Percentiles rank a stretch among this genome's conserved stretches.
Evolutionary conservation across 2,797 vertebrate genomes (phyloP).

Genomic region (Phoeniculus purpureus): DNA sequence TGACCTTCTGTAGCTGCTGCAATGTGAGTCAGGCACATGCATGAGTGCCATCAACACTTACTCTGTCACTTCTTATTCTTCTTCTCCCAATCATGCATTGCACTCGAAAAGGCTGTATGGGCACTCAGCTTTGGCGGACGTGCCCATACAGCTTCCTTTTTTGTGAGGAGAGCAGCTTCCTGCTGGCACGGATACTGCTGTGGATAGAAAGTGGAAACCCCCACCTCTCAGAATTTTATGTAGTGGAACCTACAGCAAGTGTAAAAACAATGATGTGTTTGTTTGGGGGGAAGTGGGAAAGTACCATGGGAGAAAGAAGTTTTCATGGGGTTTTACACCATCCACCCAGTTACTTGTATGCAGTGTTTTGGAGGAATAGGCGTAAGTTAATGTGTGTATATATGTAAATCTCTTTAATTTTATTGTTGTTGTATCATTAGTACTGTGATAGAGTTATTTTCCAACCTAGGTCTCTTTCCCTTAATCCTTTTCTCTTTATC

Average conservation of each 20-base stretch:
- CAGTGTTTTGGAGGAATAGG: neutral
- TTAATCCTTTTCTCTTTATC: too few relatives aligned
- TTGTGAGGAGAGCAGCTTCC: slow-evolving; percentile 26
- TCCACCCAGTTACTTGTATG: neutral
- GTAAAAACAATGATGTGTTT: neutral
- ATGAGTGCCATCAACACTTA: neutral
- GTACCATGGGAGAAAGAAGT: neutral
- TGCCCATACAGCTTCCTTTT: slow-evolving; percentile 1
- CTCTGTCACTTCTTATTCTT: neutral
- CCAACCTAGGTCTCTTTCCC: too few relatives aligned
- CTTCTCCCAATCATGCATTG: rapidly evolving
- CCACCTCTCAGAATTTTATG: neutral
- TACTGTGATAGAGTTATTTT: too few relatives aligned
- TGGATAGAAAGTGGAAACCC: neutral
- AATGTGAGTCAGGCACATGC: neutral
- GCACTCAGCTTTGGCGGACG: neutral
- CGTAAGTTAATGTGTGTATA: too few relatives aligned
- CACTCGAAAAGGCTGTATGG: neutral
- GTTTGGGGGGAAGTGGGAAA: slow-evolving; percentile 53
- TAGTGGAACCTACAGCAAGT: slow-evolving; percentile 13
- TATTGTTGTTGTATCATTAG: too few relatives aligned
- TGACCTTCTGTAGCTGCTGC: neutral
- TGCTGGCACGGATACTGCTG: neutral
- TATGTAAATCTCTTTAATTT: too few relatives aligned
- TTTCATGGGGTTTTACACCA: neutral